Conservation (phyloP, 2,888 invertebrate species). For the Melitaea athalia region DNA sequence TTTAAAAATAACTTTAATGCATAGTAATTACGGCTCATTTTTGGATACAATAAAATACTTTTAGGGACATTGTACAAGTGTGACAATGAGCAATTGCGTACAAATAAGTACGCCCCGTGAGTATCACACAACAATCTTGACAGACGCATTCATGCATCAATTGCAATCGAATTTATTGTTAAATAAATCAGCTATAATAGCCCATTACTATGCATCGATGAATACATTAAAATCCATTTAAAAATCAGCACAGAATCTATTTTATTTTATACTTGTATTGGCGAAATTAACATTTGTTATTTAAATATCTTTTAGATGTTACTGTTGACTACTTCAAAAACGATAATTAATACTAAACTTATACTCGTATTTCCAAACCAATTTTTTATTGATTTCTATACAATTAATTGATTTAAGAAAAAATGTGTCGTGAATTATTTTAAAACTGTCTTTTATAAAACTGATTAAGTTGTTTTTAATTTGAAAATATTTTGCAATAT, state of each 20-base stretch:
- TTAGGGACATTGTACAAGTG: slow-evolving; percentile 25
- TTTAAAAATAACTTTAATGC: neutral
- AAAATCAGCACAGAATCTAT: slow-evolving; percentile 6
- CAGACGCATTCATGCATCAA: slow-evolving; percentile 37
- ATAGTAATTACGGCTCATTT: slow-evolving; percentile 11
- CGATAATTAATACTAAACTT: no score
- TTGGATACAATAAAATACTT: slow-evolving; percentile 6
- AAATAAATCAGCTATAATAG: slow-evolving; percentile 28
- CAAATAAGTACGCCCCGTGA: slow-evolving; percentile 36
- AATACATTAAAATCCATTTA: slow-evolving; percentile 25
- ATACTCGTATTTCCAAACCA: no score
- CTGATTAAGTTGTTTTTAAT: no score
- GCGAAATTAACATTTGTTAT: neutral
- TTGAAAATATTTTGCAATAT: no score
- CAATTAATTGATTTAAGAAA: no score
- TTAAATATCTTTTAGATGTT: no score
- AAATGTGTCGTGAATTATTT: no score
- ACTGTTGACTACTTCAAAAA: no score
- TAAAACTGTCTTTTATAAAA: no score
- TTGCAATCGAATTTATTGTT: slow-evolving; percentile 35
- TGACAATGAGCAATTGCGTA: slow-evolving; percentile 39
- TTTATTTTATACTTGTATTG: neutral
- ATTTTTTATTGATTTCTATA: no score
- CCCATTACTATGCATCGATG: slow-evolving; percentile 28
- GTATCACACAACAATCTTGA: slow-evolving; percentile 35